Percentiles rank a stretch among this genome's conserved stretches.
These are phyloP conservation scores for Syngnathus floridae DNA, from an alignment of 2,113 vertebrate genomes.

Conservation along the genomic window DNA sequence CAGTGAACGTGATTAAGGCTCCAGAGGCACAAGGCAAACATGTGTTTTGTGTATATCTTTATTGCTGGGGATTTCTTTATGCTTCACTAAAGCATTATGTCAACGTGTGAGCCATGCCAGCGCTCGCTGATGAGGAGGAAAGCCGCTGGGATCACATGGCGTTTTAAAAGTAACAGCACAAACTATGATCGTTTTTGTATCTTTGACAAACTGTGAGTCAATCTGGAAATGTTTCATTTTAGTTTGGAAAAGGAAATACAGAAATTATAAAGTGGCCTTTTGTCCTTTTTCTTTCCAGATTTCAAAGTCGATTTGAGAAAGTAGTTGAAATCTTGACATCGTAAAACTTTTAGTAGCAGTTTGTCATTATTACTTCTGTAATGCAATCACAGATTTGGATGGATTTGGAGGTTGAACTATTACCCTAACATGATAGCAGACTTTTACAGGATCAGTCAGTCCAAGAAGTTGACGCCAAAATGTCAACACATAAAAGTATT, in stretches of 20 bases:
- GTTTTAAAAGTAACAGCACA: not conserved
- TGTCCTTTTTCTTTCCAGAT: too few relatives aligned
- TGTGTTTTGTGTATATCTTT: constrained; percentile 11
- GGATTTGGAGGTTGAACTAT: too few relatives aligned
- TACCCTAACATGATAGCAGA: too few relatives aligned
- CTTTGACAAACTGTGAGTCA: not conserved
- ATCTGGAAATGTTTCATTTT: too few relatives aligned
- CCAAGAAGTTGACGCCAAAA: not conserved
- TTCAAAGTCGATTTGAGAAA: too few relatives aligned
- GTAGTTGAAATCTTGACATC: too few relatives aligned
- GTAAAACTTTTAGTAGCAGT: too few relatives aligned
- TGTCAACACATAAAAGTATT: not conserved
- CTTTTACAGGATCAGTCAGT: not conserved
- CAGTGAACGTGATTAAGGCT: constrained; percentile 8
- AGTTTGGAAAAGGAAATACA: too few relatives aligned
- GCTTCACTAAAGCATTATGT: constrained; percentile 24
- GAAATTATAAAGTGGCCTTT: too few relatives aligned
- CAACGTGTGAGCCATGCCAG: constrained; percentile 15
- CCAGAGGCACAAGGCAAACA: constrained; percentile 7
- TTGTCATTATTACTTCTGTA: too few relatives aligned
- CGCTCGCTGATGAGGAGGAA: not conserved
- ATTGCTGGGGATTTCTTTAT: constrained; percentile 31
- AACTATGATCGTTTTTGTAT: not conserved
- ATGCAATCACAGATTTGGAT: too few relatives aligned
- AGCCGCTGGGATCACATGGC: not conserved